Evolutionary conservation across 2,888 invertebrate genomes (phyloP).

Genomic region (Troides helena): DNA sequence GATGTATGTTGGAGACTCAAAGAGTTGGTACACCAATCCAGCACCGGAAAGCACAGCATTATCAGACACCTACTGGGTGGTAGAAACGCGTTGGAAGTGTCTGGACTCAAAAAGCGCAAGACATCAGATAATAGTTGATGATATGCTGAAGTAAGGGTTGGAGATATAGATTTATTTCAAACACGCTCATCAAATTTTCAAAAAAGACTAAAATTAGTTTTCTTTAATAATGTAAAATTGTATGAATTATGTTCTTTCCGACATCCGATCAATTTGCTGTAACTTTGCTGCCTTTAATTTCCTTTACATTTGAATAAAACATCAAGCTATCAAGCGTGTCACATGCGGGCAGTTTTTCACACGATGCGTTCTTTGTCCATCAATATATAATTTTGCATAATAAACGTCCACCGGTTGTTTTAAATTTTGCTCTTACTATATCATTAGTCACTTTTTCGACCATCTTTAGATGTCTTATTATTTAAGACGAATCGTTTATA

Average conservation of each 20-base stretch:
- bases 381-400: not conserved
- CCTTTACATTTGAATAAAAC: constrained; percentile 13
- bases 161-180: not conserved
- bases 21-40: no score
- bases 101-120: no score
- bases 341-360: constrained; percentile 9
- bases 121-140: no score
- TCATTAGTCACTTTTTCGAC: not conserved
- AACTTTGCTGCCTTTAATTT: constrained; percentile 7
- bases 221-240: not conserved
- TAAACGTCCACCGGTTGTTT: not conserved
- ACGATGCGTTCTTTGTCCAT: constrained; percentile 2
- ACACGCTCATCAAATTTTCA: not conserved
- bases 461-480: not conserved
- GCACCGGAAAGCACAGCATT: no score
- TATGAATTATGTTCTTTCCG: not conserved
- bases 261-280: not conserved
- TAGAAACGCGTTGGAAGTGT: no score
- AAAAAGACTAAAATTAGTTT: not conserved
- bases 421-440: not conserved
- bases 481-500: no score
- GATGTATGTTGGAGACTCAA: no score
- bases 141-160: not conserved
- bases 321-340: constrained; percentile 11
- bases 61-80: no score